Conservation (phyloP, 2,113 vertebrate species). For the Crotalus viridis region DNA sequence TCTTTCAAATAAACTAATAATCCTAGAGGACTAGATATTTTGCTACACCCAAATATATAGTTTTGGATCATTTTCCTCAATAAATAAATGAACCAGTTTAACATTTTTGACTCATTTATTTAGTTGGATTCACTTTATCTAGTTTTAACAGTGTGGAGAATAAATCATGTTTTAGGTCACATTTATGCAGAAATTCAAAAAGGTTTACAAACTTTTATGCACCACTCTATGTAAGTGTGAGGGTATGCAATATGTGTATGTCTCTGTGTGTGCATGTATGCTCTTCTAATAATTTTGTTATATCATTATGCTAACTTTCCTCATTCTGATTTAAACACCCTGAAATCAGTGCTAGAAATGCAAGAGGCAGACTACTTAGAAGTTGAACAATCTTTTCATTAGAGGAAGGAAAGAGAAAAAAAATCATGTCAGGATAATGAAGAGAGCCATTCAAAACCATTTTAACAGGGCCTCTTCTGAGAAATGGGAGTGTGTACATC, state of each 20-base stretch:
- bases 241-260: neutral
- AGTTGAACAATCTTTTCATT: neutral
- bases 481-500: conserved; percentile 54
- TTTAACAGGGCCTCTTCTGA: conserved; percentile 30
- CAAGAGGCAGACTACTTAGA: neutral
- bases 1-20: neutral
- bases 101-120: neutral
- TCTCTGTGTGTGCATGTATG: neutral
- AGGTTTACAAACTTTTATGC: neutral
- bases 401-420: neutral
- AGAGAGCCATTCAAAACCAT: conserved; percentile 36
- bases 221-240: neutral
- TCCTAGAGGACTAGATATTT: neutral
- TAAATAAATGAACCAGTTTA: neutral
- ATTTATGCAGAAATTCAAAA: neutral
- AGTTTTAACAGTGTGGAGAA: neutral
- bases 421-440: fast-evolving
- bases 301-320: neutral
- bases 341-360: conserved; percentile 2
- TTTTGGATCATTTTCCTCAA: neutral
- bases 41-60: neutral
- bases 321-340: neutral
- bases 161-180: neutral
- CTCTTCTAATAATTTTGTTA: neutral
- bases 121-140: neutral